Conservation (phyloP, 2,888 invertebrate genomes). For the Andrena dorsata region DNA sequence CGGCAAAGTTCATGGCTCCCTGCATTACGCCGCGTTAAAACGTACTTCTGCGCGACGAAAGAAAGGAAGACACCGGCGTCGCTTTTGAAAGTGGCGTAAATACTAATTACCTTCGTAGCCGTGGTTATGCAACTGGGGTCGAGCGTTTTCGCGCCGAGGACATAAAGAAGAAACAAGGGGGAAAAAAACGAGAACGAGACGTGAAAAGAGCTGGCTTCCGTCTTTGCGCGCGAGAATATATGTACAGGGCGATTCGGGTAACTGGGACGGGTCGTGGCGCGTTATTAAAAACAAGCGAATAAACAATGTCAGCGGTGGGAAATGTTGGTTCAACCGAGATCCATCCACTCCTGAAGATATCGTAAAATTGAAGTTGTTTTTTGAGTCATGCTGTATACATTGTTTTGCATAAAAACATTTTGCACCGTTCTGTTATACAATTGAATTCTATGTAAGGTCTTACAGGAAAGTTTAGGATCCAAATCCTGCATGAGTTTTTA, state of each 20-base stretch:
- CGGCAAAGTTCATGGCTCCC: slow-evolving; percentile 64
- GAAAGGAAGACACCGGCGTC: slow-evolving; percentile 59
- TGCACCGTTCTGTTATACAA: too few species aligned
- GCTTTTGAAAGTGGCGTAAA: slow-evolving; percentile 72
- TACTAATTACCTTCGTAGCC: slow-evolving; percentile 72
- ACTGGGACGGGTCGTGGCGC: slow-evolving; percentile 3
- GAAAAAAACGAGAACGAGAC: slow-evolving; percentile 28
- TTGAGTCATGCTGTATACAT: too few species aligned
- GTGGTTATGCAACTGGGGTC: slow-evolving; percentile 44
- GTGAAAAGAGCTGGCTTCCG: slow-evolving; percentile 56
- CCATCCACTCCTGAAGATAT: too few species aligned
- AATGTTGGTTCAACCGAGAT: too few species aligned
- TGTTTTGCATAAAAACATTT: too few species aligned
- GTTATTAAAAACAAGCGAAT: slow-evolving; percentile 1
- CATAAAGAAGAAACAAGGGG: slow-evolving; percentile 33
- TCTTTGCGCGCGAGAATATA: slow-evolving; percentile 40
- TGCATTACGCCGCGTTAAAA: slow-evolving; percentile 67
- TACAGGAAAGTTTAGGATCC: too few species aligned
- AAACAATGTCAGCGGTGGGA: too few species aligned
- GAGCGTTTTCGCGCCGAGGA: slow-evolving; percentile 59
- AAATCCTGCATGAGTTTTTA: too few species aligned
- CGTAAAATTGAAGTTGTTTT: too few species aligned
- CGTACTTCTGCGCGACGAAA: slow-evolving; percentile 64
- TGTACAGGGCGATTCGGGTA: slow-evolving; percentile 10
- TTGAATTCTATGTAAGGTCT: too few species aligned